Conservation (phyloP, 1,140 invertebrate species). For the Delia radicum region DNA sequence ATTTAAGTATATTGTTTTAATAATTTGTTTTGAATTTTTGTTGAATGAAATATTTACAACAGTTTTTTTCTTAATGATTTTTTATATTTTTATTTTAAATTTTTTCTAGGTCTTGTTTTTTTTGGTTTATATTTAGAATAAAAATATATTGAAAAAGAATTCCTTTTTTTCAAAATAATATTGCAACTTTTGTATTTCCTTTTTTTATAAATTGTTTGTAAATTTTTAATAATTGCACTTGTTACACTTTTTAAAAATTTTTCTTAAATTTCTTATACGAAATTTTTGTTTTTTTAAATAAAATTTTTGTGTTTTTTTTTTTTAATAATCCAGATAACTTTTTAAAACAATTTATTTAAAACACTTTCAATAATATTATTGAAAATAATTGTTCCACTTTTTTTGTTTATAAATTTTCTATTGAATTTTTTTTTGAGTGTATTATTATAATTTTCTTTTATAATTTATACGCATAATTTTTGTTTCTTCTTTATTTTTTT, state of each 20-base stretch:
- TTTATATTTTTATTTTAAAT: constrained; percentile 5
- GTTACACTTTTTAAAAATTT: too few relatives aligned
- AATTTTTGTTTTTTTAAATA: neutral
- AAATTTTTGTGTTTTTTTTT: neutral
- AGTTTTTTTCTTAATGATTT: constrained; percentile 34
- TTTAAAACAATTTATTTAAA: neutral
- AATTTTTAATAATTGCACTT: too few relatives aligned
- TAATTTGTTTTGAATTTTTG: constrained; percentile 17
- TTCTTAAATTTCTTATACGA: too few relatives aligned
- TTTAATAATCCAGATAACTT: neutral
- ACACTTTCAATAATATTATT: neutral
- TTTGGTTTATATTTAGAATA: neutral
- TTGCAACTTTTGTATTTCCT: constrained; percentile 53
- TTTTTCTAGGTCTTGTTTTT: constrained; percentile 9
- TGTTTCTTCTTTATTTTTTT: neutral
- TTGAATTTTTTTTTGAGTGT: neutral
- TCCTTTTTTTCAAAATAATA: constrained; percentile 40
- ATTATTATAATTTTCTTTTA: constrained; percentile 8
- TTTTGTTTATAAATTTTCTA: neutral
- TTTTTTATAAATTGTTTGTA: constrained; percentile 29
- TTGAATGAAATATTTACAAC: constrained; percentile 43
- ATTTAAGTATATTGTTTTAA: constrained; percentile 4
- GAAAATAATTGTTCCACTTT: neutral
- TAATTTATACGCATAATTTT: constrained; percentile 4
- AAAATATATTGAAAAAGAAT: constrained; percentile 12